Percentiles rank a stretch among this genome's conserved stretches.
Conservation (phyloP, 2,113 vertebrate species). For the Colossoma macropomum region DNA sequence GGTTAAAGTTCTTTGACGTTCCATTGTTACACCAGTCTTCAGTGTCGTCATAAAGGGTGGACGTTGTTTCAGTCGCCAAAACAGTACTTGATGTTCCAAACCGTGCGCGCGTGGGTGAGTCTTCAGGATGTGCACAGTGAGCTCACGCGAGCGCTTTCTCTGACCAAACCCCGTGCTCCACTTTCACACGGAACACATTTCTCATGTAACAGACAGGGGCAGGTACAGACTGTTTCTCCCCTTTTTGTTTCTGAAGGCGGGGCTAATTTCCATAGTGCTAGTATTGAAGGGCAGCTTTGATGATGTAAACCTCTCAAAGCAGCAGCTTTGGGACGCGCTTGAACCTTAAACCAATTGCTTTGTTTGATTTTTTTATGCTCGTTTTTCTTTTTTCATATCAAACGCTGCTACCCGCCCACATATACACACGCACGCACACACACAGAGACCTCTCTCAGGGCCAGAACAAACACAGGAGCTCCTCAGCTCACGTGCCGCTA, state of each 20-base stretch:
- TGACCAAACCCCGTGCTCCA: slow-evolving; percentile 5
- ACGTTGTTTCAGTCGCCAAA: background rate
- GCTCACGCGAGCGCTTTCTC: background rate
- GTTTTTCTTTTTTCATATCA: slow-evolving; percentile 24
- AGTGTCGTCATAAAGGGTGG: background rate
- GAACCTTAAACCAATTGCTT: background rate
- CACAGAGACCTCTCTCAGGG: background rate
- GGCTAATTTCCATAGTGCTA: slow-evolving; percentile 30
- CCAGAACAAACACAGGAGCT: slow-evolving; percentile 47
- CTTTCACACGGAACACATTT: slow-evolving; percentile 15
- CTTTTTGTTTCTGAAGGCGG: background rate
- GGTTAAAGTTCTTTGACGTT: too few species aligned
- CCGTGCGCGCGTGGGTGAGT: background rate
- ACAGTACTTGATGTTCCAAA: slow-evolving; percentile 6
- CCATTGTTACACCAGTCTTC: too few species aligned
- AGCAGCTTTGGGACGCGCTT: slow-evolving; percentile 7
- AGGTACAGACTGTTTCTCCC: background rate
- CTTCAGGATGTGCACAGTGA: background rate
- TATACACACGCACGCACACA: slow-evolving; percentile 31
- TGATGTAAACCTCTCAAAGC: slow-evolving; percentile 33
- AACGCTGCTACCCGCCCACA: slow-evolving; percentile 43
- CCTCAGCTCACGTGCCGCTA: slow-evolving; percentile 66
- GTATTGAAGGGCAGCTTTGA: slow-evolving; percentile 48
- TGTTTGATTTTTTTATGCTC: background rate
- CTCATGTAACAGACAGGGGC: background rate